Base-by-base conservation (phyloP, 2,113 vertebrate genomes). In the Zapus hudsonius region DNA sequence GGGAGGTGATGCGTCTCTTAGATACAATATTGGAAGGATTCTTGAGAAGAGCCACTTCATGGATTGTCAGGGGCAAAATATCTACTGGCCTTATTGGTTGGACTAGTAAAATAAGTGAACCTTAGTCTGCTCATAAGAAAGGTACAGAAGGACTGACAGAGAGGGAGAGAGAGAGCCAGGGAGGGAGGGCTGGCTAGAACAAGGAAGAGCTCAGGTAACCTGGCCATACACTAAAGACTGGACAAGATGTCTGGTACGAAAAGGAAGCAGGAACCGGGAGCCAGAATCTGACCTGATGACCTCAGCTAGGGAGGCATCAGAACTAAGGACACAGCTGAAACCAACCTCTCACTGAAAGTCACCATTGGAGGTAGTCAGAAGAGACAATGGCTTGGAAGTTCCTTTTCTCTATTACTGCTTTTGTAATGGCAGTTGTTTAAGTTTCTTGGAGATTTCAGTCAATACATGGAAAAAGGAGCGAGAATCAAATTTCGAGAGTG, bases 391-490 rank as follows among this genome's bases (percentile, higher is more conserved):
- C 63, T 20, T 42, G 61, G 4, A 69, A 3, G 25, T 70, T 83
- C 13, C 74, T 22, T 83, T 78, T 91, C 38, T 87, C 52, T 38
- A 33, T 38, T 66, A 82, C 33, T 84, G 67, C 57, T 87, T 94
- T 66, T 91, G 47, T 61, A 81, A 76, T n/a, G 40, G 78, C 13
- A 5, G 74, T 74, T 93, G 47, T 91, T 90, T 92, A 88, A 88
- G 38, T 91, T 95, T 96, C 66, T 61, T 74, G 82, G 80, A 89
- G 55, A 89, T 81, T 78, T 87, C 73, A 96, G 74, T 90, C 72
- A 81, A 64, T 87, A 82, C 66, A 64, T 38, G 86, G 67, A 59
- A 91, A 94, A 69, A 29, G 52, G 42, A 27, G 64, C 93, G 55
- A 83, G 72, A 93, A 91, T 89, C 87, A 91, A 91, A 95, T 91